Evolutionary conservation across 2,797 vertebrate genomes (phyloP).

Genomic region (Cryptoblepharus egeriae): DNA sequence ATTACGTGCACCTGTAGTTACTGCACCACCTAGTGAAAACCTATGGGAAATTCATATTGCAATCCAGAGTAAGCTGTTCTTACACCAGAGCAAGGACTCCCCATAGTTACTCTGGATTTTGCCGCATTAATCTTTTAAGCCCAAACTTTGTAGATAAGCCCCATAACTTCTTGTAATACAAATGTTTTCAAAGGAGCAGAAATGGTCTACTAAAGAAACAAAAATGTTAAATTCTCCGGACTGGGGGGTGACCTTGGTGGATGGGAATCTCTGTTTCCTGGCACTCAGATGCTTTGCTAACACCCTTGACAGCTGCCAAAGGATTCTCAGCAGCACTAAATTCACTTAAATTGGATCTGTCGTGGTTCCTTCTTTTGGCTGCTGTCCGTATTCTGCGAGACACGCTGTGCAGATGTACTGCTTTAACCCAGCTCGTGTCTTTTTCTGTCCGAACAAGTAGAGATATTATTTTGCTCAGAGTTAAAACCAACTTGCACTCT

Average conservation of each 20-base stretch:
- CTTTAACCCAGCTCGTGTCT: neutral
- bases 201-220: neutral
- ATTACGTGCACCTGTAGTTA: too few species aligned
- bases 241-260: slow-evolving; percentile 8
- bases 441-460: slow-evolving; percentile 1
- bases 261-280: neutral
- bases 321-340: neutral
- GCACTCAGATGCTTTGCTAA: neutral
- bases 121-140: neutral
- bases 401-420: neutral
- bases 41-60: too few species aligned
- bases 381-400: neutral
- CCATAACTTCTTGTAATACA: neutral
- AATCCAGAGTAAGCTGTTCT: too few species aligned
- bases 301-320: neutral
- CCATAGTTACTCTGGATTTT: too few species aligned
- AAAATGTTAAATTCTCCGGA: neutral
- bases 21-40: too few species aligned
- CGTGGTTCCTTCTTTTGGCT: neutral
- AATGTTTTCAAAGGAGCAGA: slow-evolving; percentile 2
- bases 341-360: neutral
- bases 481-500: neutral
- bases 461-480: slow-evolving; percentile 1
- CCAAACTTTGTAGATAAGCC: neutral
- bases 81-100: too few species aligned